phyloP scores from a whole-genome alignment of 1,140 invertebrate genomes.

The Zaprionus nigranus region DNA sequence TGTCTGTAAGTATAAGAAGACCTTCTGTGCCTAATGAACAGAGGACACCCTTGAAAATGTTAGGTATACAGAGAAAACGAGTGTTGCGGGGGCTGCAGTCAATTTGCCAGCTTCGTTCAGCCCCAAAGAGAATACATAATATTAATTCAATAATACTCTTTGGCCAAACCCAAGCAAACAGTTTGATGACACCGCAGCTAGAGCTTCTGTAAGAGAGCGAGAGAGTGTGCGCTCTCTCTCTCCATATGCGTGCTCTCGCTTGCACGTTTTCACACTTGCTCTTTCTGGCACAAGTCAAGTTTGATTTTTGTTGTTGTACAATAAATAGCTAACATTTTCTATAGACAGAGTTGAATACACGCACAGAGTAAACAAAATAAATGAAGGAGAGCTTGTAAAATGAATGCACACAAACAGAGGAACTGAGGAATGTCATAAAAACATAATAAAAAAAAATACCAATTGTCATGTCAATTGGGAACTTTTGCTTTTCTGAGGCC shows the following conservation, averaged over 20 bases:
- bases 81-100: constrained; percentile 3
- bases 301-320: constrained; percentile 5
- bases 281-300: constrained; percentile 24
- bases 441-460: constrained; percentile 7
- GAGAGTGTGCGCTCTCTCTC: constrained; percentile 1
- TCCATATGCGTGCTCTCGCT: constrained; percentile 7
- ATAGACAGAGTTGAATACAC: constrained; percentile 11
- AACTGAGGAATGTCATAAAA: constrained; percentile 18
- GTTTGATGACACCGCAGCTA: constrained; percentile 24
- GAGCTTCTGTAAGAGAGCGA: not conserved
- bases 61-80: not conserved
- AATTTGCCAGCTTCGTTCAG: constrained; percentile 31
- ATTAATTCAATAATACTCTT: not conserved
- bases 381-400: constrained; percentile 19
- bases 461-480: constrained; percentile 2
- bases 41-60: constrained; percentile 1
- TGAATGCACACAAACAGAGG: constrained; percentile 12
- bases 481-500: not conserved
- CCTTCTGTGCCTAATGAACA: not conserved
- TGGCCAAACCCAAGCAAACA: constrained; percentile 45
- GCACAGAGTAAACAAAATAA: constrained; percentile 39
- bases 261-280: constrained; percentile 11
- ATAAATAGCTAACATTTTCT: not conserved
- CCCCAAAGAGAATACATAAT: constrained; percentile 6
- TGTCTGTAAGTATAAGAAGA: not conserved